phyloP scores from a whole-genome alignment of 2,113 vertebrate species.

The Tapirus terrestris region DNA sequence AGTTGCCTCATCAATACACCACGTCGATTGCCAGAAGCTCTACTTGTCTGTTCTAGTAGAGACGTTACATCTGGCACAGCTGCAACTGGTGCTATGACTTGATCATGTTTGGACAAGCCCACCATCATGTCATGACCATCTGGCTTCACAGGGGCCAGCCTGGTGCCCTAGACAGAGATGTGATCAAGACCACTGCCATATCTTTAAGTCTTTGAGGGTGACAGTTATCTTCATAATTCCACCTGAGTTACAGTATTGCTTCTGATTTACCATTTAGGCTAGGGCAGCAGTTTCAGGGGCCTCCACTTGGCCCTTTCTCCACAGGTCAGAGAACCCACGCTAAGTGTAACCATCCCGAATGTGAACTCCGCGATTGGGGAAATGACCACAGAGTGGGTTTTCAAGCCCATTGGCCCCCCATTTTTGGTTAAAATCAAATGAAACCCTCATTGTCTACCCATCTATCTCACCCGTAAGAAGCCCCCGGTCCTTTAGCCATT shows the following conservation, averaged over 20 bases:
- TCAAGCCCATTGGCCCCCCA: background rate
- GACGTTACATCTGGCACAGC: background rate
- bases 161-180: background rate
- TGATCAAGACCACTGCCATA: background rate
- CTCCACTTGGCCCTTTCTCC: background rate
- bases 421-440: background rate
- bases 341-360: background rate
- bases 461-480: background rate
- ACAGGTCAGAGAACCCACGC: background rate
- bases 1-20: background rate
- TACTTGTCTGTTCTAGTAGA: background rate
- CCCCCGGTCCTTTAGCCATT: rapidly evolving
- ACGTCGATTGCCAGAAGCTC: background rate
- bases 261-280: background rate
- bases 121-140: background rate
- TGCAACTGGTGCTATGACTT: background rate
- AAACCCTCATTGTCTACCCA: too few relatives aligned
- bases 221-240: background rate
- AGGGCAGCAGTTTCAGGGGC: background rate
- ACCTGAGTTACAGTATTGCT: background rate
- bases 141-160: background rate
- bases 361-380: background rate
- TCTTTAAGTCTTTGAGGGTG: background rate
- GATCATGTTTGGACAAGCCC: background rate
- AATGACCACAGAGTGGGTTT: background rate